A percentile compares a stretch with the other conserved stretches of the same genome.
phyloP scores from a whole-genome alignment of 2,113 vertebrate species.

The Petromus typicus region DNA sequence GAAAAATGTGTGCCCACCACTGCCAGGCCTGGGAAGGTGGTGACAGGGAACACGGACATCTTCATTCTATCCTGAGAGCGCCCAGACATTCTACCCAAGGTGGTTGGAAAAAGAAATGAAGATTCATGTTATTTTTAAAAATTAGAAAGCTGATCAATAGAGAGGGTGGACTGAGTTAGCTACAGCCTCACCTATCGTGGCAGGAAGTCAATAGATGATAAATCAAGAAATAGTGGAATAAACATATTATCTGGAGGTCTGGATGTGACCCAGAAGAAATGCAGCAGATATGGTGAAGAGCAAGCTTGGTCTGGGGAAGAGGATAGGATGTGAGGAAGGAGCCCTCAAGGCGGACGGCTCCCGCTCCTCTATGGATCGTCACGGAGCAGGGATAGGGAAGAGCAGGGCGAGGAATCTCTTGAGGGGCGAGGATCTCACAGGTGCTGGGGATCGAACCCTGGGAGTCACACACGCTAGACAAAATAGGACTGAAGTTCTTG shows the following conservation, averaged over 20 bases:
- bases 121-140: conserved; percentile 52
- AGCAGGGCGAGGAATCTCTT: neutral
- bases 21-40: neutral
- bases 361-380: neutral
- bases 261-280: neutral
- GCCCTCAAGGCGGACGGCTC: neutral
- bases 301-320: neutral
- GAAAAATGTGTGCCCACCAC: neutral
- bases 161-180: neutral
- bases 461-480: neutral
- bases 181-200: conserved; percentile 32
- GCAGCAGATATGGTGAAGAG: neutral
- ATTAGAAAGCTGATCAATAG: conserved; percentile 57
- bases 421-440: neutral
- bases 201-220: conserved; percentile 63
- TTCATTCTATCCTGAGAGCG: neutral
- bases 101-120: neutral
- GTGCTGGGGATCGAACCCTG: neutral
- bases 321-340: too few species aligned
- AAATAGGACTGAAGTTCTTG: neutral
- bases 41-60: neutral
- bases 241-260: neutral
- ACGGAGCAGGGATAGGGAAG: fast-evolving
- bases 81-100: neutral
- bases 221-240: conserved; percentile 56